Evolutionary conservation across 2,113 vertebrate species (phyloP), one percentile per base, ranked within the genome.

Genomic region (Tetraodon nigroviridis): DNA sequence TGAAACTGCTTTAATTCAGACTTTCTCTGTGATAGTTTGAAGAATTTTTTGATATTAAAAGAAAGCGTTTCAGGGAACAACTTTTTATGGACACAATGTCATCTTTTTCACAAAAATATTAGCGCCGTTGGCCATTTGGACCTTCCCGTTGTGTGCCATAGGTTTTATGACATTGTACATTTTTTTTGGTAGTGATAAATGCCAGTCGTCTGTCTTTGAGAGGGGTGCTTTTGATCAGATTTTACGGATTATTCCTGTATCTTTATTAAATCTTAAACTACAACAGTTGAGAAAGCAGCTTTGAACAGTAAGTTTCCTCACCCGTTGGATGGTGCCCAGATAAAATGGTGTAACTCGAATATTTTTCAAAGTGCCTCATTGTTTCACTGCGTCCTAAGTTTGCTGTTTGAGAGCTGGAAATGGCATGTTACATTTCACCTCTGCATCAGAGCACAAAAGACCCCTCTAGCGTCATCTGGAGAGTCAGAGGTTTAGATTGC

Each of bases 1-100:
- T 92, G 88, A 91, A 91, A 87, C 60, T 76, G 84, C 84, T 89
- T 87, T 86, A 84, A 82, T 83, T 87, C 84, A 73, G 69, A 82
- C 74, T 56, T 64, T 81, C 53, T 80, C 70, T 55, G 72, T 76
- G 61, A 70, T 65, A 69, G 51, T 80, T 69, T 81, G 81, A 89
- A 87, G 81, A 84, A 86, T 82, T 81, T 16, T 5, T 67, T 63
- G 69, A 74, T 75, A 65, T 66, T 51, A 47, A 55, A 67, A 80
- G 73, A 66, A 58, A 61, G 73, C 1, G 48, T 69, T 81, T 81
- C 73, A 75, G 78, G 79, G 73, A 64, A 42, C 45, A 52, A 51
- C 46, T 55, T 57, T 69, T 73, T 75, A 68, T 57, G 62, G 57
- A 67, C 48, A 27, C 56, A 5, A 45, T 37, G 61, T 76, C 58